These are phyloP conservation scores for Larimichthys crocea DNA, from an alignment of 2,113 vertebrate species.

Conservation along the genomic window DNA sequence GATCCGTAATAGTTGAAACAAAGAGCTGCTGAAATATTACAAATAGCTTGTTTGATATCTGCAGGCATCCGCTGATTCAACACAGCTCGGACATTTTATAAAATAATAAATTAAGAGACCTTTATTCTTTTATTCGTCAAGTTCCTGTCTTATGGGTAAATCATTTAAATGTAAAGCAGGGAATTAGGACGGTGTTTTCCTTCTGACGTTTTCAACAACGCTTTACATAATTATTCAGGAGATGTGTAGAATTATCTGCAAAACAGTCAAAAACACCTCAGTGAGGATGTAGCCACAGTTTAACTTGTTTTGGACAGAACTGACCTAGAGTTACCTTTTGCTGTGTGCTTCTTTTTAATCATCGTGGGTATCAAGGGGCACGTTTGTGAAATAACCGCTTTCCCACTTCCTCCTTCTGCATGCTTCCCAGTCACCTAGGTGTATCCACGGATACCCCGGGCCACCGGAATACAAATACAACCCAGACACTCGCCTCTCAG, in stretches of 20 bases:
- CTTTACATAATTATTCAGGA: neutral
- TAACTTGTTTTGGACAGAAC: constrained; percentile 46
- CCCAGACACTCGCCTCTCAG: constrained; percentile 71
- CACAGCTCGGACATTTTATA: neutral
- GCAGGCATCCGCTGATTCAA: constrained; percentile 1
- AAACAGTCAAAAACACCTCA: neutral
- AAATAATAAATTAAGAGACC: neutral
- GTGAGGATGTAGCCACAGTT: constrained; percentile 16
- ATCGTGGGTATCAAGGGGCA: constrained; percentile 79
- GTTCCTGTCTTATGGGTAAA: constrained; percentile 5
- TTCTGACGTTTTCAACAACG: neutral
- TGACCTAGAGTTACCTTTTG: constrained; percentile 79
- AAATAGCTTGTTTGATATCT: neutral
- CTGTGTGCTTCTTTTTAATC: constrained; percentile 74
- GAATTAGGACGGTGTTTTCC: neutral
- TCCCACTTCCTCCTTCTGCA: constrained; percentile 86
- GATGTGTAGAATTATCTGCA: neutral
- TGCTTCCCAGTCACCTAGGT: constrained; percentile 90
- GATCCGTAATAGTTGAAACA: neutral
- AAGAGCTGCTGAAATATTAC: neutral
- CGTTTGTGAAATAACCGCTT: constrained; percentile 77
- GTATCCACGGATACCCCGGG: constrained; percentile 93
- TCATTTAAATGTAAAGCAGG: neutral
- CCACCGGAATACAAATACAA: constrained; percentile 90
- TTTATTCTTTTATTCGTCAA: neutral